A percentile compares a stretch with the other conserved stretches of the same genome.
These are phyloP conservation scores for Hypotaenidia philippensis DNA, from an alignment of 2,797 vertebrate species.

Conservation along the genomic window DNA sequence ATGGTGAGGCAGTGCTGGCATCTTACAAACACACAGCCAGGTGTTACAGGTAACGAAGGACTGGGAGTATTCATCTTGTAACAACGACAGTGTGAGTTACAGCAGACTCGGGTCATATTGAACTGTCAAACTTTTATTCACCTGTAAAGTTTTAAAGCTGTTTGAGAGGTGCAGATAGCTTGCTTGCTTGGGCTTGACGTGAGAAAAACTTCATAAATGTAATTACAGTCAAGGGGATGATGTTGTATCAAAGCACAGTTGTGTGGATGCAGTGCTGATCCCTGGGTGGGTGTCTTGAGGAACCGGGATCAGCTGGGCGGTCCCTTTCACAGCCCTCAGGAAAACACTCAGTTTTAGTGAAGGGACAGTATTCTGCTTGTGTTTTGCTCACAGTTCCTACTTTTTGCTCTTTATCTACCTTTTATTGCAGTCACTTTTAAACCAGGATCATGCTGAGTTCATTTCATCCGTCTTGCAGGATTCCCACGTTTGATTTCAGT, in stretches of 20 bases:
- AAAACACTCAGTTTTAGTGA: fast-evolving
- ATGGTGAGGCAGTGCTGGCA: neutral
- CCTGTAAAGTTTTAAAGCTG: neutral
- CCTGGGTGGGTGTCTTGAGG: neutral
- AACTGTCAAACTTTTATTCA: neutral
- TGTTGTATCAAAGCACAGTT: neutral
- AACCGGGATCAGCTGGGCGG: neutral
- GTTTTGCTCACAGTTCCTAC: neutral
- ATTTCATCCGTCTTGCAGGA: neutral
- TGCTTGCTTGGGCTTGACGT: neutral
- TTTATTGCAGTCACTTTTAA: neutral
- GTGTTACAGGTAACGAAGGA: neutral
- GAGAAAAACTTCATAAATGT: neutral
- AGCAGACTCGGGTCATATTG: neutral
- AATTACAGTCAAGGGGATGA: neutral
- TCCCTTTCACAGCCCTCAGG: neutral
- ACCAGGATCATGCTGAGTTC: neutral
- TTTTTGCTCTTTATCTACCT: neutral
- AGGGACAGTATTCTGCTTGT: neutral
- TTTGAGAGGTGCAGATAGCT: neutral
- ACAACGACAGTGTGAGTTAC: fast-evolving
- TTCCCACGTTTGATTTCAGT: neutral
- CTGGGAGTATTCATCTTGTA: fast-evolving
- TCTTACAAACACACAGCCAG: neutral
- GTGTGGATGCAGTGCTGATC: neutral